Evolutionary conservation across 2,888 invertebrate genomes (phyloP).

Genomic region (Trissonchulus sp.): DNA sequence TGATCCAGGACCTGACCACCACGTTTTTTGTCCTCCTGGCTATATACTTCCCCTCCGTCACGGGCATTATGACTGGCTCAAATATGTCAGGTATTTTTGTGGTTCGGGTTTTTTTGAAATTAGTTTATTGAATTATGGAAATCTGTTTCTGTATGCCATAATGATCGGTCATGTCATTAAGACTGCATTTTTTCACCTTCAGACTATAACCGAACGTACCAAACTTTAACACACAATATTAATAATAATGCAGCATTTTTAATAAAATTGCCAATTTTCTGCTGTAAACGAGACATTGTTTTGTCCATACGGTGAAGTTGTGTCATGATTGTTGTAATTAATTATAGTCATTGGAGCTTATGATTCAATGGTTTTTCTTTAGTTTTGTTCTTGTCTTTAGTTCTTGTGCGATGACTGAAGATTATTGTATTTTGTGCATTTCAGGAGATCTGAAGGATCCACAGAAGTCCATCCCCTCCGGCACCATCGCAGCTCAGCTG

Average conservation of each 20-base stretch:
- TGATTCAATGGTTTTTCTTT: too few species aligned
- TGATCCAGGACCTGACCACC: slow-evolving; percentile 80
- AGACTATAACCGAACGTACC: background rate
- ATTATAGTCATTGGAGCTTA: background rate
- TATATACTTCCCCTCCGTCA: slow-evolving; percentile 99
- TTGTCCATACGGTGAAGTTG: too few species aligned
- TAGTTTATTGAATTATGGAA: background rate
- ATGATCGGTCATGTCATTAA: too few species aligned
- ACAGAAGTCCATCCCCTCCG: slow-evolving; percentile 93
- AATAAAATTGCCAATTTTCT: too few species aligned
- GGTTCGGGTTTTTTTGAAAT: background rate
- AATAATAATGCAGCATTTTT: too few species aligned
- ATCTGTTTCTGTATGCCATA: too few species aligned
- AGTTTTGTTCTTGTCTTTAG: too few species aligned
- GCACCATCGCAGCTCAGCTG: slow-evolving; percentile 90
- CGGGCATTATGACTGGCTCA: slow-evolving; percentile 98
- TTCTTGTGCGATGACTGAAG: too few species aligned
- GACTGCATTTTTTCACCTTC: background rate
- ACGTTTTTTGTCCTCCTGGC: slow-evolving; percentile 92
- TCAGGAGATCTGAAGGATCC: slow-evolving; percentile 97
- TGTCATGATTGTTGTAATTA: too few species aligned
- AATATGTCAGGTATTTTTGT: slow-evolving; percentile 76
- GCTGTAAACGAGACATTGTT: too few species aligned
- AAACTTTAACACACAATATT: too few species aligned
- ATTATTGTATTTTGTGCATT: too few species aligned